phyloP scores from a whole-genome alignment of 2,113 vertebrate genomes.

The Bubalus kerabau region DNA sequence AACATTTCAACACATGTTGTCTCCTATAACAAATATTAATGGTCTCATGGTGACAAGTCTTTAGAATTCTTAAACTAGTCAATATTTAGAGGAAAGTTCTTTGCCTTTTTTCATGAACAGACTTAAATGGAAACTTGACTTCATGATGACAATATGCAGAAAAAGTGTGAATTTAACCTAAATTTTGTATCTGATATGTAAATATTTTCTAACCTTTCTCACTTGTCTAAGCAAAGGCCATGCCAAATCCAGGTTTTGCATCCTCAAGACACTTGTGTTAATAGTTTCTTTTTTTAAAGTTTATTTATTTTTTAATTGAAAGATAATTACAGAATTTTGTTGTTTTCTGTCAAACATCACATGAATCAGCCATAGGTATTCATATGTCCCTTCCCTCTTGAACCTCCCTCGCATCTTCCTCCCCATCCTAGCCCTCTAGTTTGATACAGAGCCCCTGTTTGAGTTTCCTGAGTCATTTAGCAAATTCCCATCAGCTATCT shows the following conservation, averaged over 20 bases:
- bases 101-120: not conserved
- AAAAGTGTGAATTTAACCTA: conserved; percentile 26
- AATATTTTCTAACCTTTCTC: conserved; percentile 52
- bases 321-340: not conserved
- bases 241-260: not conserved
- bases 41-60: not conserved
- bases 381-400: not conserved
- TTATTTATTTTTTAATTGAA: not conserved
- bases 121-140: conserved; percentile 16
- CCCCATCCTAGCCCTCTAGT: not conserved
- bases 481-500: not conserved
- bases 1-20: conserved; percentile 9
- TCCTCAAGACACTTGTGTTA: conserved; percentile 38
- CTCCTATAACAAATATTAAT: not conserved
- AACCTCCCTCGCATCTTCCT: not conserved
- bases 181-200: conserved; percentile 34
- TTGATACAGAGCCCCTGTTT: not conserved
- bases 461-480: not conserved
- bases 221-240: not conserved
- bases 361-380: not conserved
- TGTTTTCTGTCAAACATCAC: not conserved
- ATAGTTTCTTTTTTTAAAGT: not conserved
- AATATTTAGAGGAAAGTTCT: not conserved
- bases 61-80: conserved; percentile 23
- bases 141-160: not conserved